These are phyloP conservation scores for Oreocharis arfaki DNA, from an alignment of 2,113 vertebrate genomes.

Conservation along the genomic window DNA sequence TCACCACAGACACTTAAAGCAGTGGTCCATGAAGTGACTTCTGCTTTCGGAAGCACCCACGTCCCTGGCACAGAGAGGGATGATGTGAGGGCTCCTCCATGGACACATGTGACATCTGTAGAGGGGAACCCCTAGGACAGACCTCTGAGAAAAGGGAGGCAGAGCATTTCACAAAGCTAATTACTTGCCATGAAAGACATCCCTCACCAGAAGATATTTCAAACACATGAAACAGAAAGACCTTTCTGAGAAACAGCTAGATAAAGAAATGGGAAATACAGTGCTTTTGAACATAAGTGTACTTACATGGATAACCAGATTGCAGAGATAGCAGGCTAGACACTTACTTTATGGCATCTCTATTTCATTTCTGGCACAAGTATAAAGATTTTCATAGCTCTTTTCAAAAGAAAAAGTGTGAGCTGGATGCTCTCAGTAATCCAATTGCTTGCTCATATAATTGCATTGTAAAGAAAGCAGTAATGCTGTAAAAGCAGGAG, in stretches of 20 bases:
- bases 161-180: neutral
- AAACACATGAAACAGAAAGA: neutral
- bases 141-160: neutral
- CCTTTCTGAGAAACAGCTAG: neutral
- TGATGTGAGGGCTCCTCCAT: neutral
- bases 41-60: neutral
- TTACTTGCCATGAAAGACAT: neutral
- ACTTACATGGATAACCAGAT: neutral
- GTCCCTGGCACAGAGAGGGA: accelerated
- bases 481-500: neutral
- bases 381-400: neutral
- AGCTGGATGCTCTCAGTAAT: neutral
- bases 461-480: neutral
- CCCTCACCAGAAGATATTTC: neutral
- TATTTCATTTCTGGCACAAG: neutral
- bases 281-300: neutral
- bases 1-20: neutral
- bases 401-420: neutral
- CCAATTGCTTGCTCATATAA: neutral
- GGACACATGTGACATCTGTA: neutral
- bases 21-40: neutral
- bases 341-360: neutral
- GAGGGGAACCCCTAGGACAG: neutral
- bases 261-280: neutral
- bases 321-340: neutral